These are phyloP conservation scores for Cetonia aurata DNA, from an alignment of 2,888 invertebrate species.

Conservation along the genomic window DNA sequence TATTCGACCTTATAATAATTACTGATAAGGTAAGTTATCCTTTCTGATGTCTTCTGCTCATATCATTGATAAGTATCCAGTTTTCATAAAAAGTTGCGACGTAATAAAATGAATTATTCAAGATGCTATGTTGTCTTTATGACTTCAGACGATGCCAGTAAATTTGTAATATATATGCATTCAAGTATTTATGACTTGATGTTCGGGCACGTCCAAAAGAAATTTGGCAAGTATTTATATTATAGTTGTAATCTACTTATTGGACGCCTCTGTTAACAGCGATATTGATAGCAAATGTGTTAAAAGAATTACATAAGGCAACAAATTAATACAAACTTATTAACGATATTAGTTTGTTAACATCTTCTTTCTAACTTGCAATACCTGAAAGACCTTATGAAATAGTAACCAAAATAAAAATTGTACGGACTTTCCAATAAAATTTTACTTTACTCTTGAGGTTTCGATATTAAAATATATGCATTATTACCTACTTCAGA, in stretches of 20 bases:
- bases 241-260: neutral
- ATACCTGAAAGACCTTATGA: too few relatives aligned
- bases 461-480: too few relatives aligned
- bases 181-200: constrained; percentile 21
- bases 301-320: too few relatives aligned
- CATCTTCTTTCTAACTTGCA: too few relatives aligned
- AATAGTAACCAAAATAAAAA: too few relatives aligned
- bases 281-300: too few relatives aligned
- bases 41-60: constrained; percentile 19
- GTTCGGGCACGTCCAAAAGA: neutral
- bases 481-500: too few relatives aligned
- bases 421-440: too few relatives aligned
- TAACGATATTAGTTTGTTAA: too few relatives aligned
- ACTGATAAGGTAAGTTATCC: constrained; percentile 25
- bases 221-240: neutral
- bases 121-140: constrained; percentile 43
- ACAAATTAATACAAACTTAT: too few relatives aligned
- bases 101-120: constrained; percentile 55
- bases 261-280: neutral
- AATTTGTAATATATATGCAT: constrained; percentile 9
- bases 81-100: constrained; percentile 45
- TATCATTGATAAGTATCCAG: constrained; percentile 26
- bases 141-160: constrained; percentile 53
- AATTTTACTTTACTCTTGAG: too few relatives aligned
- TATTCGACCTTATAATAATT: constrained; percentile 9